A percentile compares a stretch with the other conserved stretches of the same genome.
Evolutionary conservation across 1,140 invertebrate species (phyloP).

Genomic region (Aethina tumida): DNA sequence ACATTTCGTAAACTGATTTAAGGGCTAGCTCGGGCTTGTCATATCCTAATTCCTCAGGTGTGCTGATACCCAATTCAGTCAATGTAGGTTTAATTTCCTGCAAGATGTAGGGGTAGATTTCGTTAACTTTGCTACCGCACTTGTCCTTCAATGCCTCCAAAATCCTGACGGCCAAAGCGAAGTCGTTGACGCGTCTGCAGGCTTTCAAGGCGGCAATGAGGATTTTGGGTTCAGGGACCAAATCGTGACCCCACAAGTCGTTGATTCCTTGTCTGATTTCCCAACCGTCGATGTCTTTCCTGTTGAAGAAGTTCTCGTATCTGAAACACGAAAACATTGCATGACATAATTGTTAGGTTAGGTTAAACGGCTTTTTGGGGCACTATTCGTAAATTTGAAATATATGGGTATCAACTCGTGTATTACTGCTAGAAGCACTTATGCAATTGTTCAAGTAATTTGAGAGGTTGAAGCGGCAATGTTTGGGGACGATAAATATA

Average conservation of each 20-base stretch:
- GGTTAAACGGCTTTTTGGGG: no score
- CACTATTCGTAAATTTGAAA: constrained; percentile 5
- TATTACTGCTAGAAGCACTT: not conserved
- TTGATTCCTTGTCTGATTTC: constrained; percentile 85
- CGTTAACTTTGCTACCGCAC: constrained; percentile 65
- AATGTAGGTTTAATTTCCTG: constrained; percentile 90
- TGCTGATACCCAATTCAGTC: constrained; percentile 85
- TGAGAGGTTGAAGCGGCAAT: not conserved
- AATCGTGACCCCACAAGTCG: constrained; percentile 77
- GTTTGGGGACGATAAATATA: not conserved
- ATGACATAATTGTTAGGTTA: no score
- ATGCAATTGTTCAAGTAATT: not conserved
- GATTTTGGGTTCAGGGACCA: constrained; percentile 91
- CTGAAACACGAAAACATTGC: no score
- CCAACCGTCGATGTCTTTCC: constrained; percentile 91
- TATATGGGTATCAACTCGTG: not conserved
- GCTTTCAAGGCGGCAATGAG: constrained; percentile 86
- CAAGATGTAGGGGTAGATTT: constrained; percentile 86
- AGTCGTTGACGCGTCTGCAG: constrained; percentile 89
- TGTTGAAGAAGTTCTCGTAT: constrained; percentile 80
- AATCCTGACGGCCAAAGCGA: constrained; percentile 82
- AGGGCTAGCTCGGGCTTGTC: constrained; percentile 93
- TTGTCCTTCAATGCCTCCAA: constrained; percentile 88
- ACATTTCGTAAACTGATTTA: constrained; percentile 59
- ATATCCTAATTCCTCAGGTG: constrained; percentile 92